Evolutionary conservation across 1,140 invertebrate genomes (phyloP).

Genomic region (Aphelenchoides fujianensis): DNA sequence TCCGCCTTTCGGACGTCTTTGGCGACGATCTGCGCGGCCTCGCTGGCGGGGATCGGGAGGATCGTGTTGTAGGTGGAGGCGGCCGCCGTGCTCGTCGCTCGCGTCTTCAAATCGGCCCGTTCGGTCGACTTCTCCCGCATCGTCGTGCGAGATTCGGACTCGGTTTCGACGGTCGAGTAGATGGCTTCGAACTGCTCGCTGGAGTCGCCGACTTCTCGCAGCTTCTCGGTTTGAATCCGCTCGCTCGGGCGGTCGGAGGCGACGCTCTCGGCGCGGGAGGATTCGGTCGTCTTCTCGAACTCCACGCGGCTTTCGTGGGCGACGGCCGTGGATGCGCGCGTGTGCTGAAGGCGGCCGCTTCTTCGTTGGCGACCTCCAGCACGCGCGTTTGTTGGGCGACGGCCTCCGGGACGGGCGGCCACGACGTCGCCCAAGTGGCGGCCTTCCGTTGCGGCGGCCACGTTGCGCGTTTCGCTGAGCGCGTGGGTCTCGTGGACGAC

Average conservation of each 20-base stretch:
- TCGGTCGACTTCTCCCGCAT: constrained; percentile 1
- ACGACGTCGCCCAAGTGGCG: background rate
- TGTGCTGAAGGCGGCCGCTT: background rate
- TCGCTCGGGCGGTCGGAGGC: background rate
- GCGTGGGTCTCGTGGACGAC: background rate
- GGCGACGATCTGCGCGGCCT: background rate
- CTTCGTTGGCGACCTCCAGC: background rate
- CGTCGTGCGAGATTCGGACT: background rate
- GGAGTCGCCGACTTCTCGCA: background rate
- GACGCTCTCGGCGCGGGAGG: background rate
- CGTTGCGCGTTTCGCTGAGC: background rate
- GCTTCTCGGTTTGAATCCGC: background rate
- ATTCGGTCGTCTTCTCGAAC: background rate
- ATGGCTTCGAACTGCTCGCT: background rate
- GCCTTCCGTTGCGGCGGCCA: background rate
- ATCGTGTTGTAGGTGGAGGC: constrained; percentile 4
- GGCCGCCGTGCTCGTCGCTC: background rate
- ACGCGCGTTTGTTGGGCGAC: background rate
- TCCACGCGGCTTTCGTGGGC: background rate
- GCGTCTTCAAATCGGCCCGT: background rate
- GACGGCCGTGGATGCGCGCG: background rate
- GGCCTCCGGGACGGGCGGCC: background rate
- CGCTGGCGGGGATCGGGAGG: background rate
- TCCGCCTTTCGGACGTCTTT: background rate
- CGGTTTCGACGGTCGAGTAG: constrained; percentile 4